Evolutionary conservation across 2,797 vertebrate species (phyloP), one percentile per base, ranked within the genome.

Genomic region (Distichodus sexfasciatus): DNA sequence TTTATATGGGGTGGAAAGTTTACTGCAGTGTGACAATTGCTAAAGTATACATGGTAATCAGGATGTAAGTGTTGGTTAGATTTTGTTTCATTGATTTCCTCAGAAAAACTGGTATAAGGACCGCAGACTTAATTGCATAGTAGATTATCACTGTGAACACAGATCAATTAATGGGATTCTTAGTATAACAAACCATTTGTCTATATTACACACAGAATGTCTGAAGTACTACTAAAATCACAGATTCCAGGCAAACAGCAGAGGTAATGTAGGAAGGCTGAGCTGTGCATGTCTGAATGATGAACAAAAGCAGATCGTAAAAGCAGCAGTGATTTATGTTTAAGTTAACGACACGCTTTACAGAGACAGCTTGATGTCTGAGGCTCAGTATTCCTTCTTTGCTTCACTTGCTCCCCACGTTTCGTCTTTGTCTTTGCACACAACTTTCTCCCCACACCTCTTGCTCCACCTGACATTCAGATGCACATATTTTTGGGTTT

Each of bases 401-500:
- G n/a, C 33, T 26, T 26, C 17, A 10, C 23, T 38, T 29, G 10
- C 33, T n/a, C 11, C 40, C 21, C 12, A 11, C 29, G 6, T 35
- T 47, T 17, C 38, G 15, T 35, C 54, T 10, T 5, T 46, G 15
- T 26, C 40, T 47, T 33, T 58, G 40, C 29, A 36, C 28, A 4
- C n/a, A 11, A 15, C 31, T 57, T 36, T 40, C 62, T 36, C 36
- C 33, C 38, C 46, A 15, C 50, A 64, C n/a, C 51, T 38, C 31
- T 44, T 9, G 3, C 36, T 69, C 26, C 48, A 11, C 46, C 44
- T 40, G 33, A 36, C n/a, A 40, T 44, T 36, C 43, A 29, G 21
- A 21, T 40, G 57, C 53, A 46, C 59, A 33, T 74, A 47, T 70
- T 65, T 68, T 53, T 62, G 44, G 40, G 66, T 40, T 40, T 10